These are phyloP conservation scores for Drosophila ficusphila DNA, from an alignment of 1,140 invertebrate genomes.

Conservation along the genomic window DNA sequence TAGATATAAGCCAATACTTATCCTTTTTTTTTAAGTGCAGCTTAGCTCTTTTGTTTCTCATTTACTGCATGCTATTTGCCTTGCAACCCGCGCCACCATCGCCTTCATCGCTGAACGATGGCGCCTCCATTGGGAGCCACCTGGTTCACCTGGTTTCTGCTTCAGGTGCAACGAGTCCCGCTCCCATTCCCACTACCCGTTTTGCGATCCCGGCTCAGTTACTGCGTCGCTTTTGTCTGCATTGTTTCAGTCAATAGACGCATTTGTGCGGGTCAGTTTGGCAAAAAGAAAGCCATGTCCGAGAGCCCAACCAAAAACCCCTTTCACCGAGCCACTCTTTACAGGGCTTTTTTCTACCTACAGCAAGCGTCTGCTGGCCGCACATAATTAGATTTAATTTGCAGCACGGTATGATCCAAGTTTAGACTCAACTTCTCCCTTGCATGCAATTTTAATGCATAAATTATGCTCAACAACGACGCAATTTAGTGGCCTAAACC, in stretches of 20 bases:
- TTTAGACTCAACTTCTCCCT: constrained; percentile 16
- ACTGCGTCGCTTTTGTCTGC: constrained; percentile 62
- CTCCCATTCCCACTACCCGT: background rate
- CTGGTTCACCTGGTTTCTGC: constrained; percentile 40
- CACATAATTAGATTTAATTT: constrained; percentile 80
- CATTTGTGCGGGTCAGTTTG: constrained; percentile 80
- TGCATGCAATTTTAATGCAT: constrained; percentile 49
- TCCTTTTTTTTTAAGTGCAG: constrained; percentile 11
- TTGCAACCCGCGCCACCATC: background rate
- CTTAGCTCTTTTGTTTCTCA: constrained; percentile 68
- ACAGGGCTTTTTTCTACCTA: background rate
- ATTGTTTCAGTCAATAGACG: constrained; percentile 79
- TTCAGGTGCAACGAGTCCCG: constrained; percentile 2
- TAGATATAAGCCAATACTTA: no score
- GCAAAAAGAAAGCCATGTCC: constrained; percentile 57
- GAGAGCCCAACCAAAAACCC: background rate
- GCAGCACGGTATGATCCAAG: constrained; percentile 10
- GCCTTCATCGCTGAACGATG: constrained; percentile 45
- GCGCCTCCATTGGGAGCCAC: constrained; percentile 53
- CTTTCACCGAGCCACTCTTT: background rate
- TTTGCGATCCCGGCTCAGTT: constrained; percentile 12
- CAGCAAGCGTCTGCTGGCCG: constrained; percentile 35
- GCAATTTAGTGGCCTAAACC: constrained; percentile 39
- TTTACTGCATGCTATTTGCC: constrained; percentile 39
- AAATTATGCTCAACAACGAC: constrained; percentile 54